Conservation (phyloP, 2,888 invertebrate species). For the Ophion obscuratus region DNA sequence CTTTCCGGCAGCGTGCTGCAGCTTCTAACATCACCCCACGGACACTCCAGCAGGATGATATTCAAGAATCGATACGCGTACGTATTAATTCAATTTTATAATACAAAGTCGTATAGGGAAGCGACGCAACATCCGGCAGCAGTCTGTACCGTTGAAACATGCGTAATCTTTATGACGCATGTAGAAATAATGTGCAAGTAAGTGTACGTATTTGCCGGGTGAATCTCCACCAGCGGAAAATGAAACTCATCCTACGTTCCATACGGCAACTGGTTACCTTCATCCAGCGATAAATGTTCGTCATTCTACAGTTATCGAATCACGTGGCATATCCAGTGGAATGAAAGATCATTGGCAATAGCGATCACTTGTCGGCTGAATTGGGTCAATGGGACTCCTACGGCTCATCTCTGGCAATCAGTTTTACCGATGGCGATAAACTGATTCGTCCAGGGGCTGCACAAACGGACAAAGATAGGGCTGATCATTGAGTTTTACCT, state of each 20-base stretch:
- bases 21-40: slow-evolving; percentile 35
- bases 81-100: slow-evolving; percentile 46
- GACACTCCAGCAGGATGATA: slow-evolving; percentile 50
- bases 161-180: slow-evolving; percentile 6
- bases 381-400: not conserved
- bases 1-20: slow-evolving; percentile 35
- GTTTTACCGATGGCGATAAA: not conserved
- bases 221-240: slow-evolving; percentile 83
- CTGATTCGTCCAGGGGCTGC: not conserved
- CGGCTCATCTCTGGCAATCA: not conserved
- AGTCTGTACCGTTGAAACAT: slow-evolving; percentile 18
- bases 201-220: slow-evolving; percentile 80
- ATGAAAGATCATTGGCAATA: not conserved
- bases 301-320: slow-evolving; percentile 11
- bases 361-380: slow-evolving; percentile 2
- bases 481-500: slow-evolving; percentile 21
- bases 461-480: not conserved
- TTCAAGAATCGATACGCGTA: slow-evolving; percentile 51
- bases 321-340: not conserved
- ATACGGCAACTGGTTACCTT: slow-evolving; percentile 62
- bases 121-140: slow-evolving; percentile 24
- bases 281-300: slow-evolving; percentile 45
- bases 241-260: slow-evolving; percentile 81
- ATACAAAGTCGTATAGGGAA: slow-evolving; percentile 10
- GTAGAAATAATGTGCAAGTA: slow-evolving; percentile 73